Conservation (phyloP, 1,140 invertebrate genomes). For the Macrostomum lignano region DNA sequence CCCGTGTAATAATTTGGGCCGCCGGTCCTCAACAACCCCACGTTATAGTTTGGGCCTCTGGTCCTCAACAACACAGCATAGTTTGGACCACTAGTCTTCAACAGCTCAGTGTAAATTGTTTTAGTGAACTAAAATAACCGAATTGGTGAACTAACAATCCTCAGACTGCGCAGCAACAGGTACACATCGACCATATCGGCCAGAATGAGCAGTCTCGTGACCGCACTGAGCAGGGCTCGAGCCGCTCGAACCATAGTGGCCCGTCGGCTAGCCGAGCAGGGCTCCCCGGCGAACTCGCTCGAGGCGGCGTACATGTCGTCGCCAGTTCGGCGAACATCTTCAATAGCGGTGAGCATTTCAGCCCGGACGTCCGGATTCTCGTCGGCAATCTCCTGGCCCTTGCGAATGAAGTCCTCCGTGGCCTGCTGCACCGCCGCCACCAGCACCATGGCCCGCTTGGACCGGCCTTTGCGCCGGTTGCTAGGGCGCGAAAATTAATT, state of each 20-base stretch:
- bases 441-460: constrained; percentile 70
- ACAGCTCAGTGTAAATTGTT: too few relatives aligned
- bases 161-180: constrained; percentile 35
- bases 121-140: too few relatives aligned
- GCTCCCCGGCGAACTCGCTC: constrained; percentile 73
- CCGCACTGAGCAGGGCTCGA: constrained; percentile 59
- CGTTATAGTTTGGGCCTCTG: too few relatives aligned
- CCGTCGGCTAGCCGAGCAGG: constrained; percentile 65
- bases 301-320: constrained; percentile 68
- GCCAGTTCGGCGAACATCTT: constrained; percentile 64
- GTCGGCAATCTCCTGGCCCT: constrained; percentile 74
- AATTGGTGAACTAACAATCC: too few relatives aligned
- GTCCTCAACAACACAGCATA: too few relatives aligned
- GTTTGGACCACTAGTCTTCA: too few relatives aligned
- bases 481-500: constrained; percentile 78
- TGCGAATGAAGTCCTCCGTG: constrained; percentile 67
- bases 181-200: constrained; percentile 96
- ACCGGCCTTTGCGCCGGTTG: constrained; percentile 81
- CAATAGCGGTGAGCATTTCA: constrained; percentile 77
- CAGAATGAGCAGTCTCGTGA: constrained; percentile 65
- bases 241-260: constrained; percentile 78
- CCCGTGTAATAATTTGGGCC: too few relatives aligned
- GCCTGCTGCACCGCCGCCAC: constrained; percentile 83
- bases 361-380: constrained; percentile 83
- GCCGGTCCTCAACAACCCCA: too few relatives aligned